Evolutionary conservation across 2,797 vertebrate species (phyloP), one percentile per base, ranked within the genome.

Genomic region (Sebastolobus alascanus): DNA sequence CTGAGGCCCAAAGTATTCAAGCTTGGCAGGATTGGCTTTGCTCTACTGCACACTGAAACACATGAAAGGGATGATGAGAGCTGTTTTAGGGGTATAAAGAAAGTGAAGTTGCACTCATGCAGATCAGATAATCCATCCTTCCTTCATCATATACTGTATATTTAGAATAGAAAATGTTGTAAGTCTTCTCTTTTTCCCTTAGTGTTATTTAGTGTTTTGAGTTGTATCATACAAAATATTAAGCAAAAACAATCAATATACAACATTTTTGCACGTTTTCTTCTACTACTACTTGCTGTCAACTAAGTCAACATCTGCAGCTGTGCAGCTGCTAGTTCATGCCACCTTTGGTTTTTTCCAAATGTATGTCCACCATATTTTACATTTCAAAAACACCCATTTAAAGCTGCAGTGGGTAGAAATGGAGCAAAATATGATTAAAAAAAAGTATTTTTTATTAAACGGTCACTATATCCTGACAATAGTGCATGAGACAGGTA

Each of bases 1-100:
- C 86, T 73, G 70, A 88, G 63, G 79, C 84, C 83, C 90, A 84
- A 90, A 89, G 85, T 92, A 93, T 92, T 91, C 78, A 75, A 73
- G 85, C 83, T 56, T 66, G 11, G 77, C 73, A 86, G 55, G 71
- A 73, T 58, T 75, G 75, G 67, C 68, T 87, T 43, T 73, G 76
- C 87, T 88, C 72, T 68, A 33, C 74, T 80, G 81, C 61, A 68
- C 84, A 68, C 33, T 75, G 71, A 72, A 75, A 72, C 27, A 77
- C 73, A 88, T 81, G 67, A 90, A 84, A 89, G 73, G 46, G 56
- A 77, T 72, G 65, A 82, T 46, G 67, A 76, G 65, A 66, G 59
- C 40, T 60, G 66, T 18, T 87, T 75, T 6, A 20, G 29, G 31
- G 7, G 6, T 31, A 27, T 73, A 27, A 37, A 22, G 33, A 52